These are phyloP conservation scores for Cyprinus carpio DNA, from an alignment of 2,113 vertebrate genomes.

Conservation along the genomic window DNA sequence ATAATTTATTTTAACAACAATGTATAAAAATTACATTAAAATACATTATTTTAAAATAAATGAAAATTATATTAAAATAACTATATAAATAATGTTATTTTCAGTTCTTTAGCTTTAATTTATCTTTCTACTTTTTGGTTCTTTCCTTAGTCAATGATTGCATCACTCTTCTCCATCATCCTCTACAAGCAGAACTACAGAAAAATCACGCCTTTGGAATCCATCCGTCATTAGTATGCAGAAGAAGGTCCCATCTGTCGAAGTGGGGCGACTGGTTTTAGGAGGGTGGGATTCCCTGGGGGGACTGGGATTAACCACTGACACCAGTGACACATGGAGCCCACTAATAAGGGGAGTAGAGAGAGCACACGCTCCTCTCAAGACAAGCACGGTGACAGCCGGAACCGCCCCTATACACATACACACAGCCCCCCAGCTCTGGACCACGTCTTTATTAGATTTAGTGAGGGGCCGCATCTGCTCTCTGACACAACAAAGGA, in stretches of 20 bases:
- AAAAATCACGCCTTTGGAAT: constrained; percentile 66
- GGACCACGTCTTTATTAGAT: constrained; percentile 73
- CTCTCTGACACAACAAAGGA: constrained; percentile 73
- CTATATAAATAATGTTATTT: neutral
- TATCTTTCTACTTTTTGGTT: neutral
- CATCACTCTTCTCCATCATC: constrained; percentile 58
- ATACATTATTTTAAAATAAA: too few species aligned
- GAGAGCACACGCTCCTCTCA: constrained; percentile 52
- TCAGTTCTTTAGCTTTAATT: neutral
- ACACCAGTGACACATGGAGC: constrained; percentile 78
- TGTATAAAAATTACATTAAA: too few species aligned
- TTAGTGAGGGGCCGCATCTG: constrained; percentile 77
- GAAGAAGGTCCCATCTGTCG: constrained; percentile 77
- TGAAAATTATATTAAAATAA: too few species aligned
- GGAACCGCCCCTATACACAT: constrained; percentile 44
- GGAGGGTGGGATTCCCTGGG: constrained; percentile 64
- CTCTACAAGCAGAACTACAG: constrained; percentile 50
- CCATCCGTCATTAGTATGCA: constrained; percentile 75
- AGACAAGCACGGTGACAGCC: constrained; percentile 57
- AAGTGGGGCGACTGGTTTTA: constrained; percentile 64
- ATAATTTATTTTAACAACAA: too few species aligned
- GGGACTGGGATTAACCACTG: constrained; percentile 75
- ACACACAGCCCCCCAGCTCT: constrained; percentile 52
- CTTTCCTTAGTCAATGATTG: neutral
- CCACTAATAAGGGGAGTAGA: constrained; percentile 72